Evolutionary conservation across 2,113 vertebrate genomes (phyloP).

Genomic region (Amia ocellicauda): DNA sequence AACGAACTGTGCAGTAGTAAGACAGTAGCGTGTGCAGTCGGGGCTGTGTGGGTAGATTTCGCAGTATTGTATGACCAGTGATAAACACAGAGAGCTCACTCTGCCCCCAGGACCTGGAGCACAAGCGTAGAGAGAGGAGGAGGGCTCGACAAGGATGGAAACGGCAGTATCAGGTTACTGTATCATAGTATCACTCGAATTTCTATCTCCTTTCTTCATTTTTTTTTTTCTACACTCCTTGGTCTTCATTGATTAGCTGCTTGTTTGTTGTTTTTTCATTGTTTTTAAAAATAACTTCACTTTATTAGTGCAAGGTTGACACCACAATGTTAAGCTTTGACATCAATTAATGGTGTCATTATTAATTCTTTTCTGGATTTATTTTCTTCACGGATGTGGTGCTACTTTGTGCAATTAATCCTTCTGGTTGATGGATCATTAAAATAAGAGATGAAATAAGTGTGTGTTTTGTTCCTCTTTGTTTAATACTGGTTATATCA

Average conservation of each 20-base stretch:
- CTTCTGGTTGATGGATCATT: too few relatives aligned
- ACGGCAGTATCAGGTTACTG: conserved; percentile 72
- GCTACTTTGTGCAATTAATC: too few relatives aligned
- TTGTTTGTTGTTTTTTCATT: background rate
- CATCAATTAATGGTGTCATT: too few relatives aligned
- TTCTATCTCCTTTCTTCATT: background rate
- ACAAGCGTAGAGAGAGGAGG: conserved; percentile 57
- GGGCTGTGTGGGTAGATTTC: conserved; percentile 16
- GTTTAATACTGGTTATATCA: too few relatives aligned
- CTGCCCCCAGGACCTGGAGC: conserved; percentile 57
- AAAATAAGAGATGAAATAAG: too few relatives aligned
- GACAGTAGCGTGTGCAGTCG: conserved; percentile 34
- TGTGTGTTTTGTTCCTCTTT: too few relatives aligned
- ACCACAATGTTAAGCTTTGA: too few relatives aligned
- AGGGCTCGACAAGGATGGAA: conserved; percentile 52
- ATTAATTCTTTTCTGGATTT: too few relatives aligned
- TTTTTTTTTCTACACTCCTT: background rate
- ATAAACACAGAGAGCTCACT: conserved; percentile 50
- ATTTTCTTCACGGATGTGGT: too few relatives aligned
- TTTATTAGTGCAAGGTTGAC: too few relatives aligned
- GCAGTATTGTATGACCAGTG: conserved; percentile 47
- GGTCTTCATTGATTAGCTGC: background rate
- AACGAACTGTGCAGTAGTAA: background rate
- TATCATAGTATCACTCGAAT: conserved; percentile 55
- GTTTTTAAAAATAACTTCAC: too few relatives aligned